A percentile compares a stretch with the other conserved stretches of the same genome.
Evolutionary conservation across 2,113 vertebrate species (phyloP).

Genomic region (Oryzias javanicus): DNA sequence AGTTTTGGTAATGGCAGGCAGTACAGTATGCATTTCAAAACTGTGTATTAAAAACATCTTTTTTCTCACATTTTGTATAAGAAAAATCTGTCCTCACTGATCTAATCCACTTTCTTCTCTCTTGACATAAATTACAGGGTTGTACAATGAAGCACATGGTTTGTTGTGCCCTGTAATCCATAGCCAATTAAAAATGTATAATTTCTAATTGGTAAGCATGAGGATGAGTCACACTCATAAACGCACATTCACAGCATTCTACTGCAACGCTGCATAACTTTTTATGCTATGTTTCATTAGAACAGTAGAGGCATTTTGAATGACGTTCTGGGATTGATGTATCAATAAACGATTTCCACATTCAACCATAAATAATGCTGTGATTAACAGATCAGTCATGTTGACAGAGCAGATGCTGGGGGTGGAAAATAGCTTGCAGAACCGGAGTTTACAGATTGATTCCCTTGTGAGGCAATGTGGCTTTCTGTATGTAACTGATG

Average conservation of each 20-base stretch:
- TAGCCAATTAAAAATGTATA: constrained; percentile 26
- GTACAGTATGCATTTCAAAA: neutral
- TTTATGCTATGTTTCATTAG: constrained; percentile 27
- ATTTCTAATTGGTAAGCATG: constrained; percentile 31
- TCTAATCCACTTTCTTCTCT: neutral
- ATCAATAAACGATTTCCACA: constrained; percentile 41
- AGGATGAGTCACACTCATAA: constrained; percentile 22
- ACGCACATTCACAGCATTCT: constrained; percentile 23
- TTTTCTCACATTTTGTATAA: neutral
- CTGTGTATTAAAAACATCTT: neutral
- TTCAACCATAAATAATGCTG: constrained; percentile 50
- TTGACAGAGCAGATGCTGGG: constrained; percentile 39
- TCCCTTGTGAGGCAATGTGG: constrained; percentile 28
- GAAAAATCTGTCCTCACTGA: neutral
- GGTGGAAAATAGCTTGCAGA: constrained; percentile 51
- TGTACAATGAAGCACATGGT: constrained; percentile 16
- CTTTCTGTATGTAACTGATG: constrained; percentile 37
- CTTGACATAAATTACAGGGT: constrained; percentile 11
- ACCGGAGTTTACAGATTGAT: constrained; percentile 34
- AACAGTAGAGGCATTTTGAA: constrained; percentile 28
- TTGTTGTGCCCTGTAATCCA: constrained; percentile 14
- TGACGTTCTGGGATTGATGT: constrained; percentile 26
- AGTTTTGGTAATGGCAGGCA: too few species aligned
- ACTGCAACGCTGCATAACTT: constrained; percentile 6
- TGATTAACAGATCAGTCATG: constrained; percentile 60